Evolutionary conservation across 92 coral and sea anemone genomes (phyloP).

Genomic region (Isaurus tuberculatus): DNA sequence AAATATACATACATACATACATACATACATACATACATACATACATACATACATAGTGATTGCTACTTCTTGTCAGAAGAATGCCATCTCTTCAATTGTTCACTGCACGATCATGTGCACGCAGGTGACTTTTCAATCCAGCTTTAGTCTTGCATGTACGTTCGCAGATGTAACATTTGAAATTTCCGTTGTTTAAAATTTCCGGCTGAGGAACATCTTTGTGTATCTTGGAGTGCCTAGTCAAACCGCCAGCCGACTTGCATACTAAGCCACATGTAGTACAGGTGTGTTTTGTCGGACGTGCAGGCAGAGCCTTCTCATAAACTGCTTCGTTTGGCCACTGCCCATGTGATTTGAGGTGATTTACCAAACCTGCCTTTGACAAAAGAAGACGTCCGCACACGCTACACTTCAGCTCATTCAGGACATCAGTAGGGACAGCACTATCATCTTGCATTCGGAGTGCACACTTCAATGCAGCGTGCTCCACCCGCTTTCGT

Average conservation of each 20-base stretch:
- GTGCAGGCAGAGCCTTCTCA: conserved; percentile 6
- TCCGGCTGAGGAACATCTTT: conserved; percentile 27
- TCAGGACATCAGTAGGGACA: neutral
- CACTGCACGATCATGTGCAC: conserved; percentile 40
- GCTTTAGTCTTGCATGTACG: conserved; percentile 30
- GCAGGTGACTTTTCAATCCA: conserved; percentile 33
- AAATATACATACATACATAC: too few relatives aligned
- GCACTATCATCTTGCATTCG: conserved; percentile 4
- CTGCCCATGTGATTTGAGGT: conserved; percentile 13
- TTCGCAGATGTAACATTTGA: conserved; percentile 31
- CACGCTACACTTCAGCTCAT: neutral
- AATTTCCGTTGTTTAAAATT: neutral
- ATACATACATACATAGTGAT: conserved; percentile 44
- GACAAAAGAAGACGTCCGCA: conserved; percentile 20
- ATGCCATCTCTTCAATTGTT: conserved; percentile 36
- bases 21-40: too few relatives aligned
- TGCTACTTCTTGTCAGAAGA: conserved; percentile 35
- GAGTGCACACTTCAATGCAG: neutral
- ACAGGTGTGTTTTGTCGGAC: conserved; percentile 10
- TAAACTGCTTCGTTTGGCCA: too few relatives aligned
- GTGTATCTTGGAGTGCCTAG: conserved; percentile 30
- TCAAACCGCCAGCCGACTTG: conserved; percentile 40
- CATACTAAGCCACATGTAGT: conserved; percentile 30
- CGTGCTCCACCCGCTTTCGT: neutral
- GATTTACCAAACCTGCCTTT: conserved; percentile 20